phyloP scores from a whole-genome alignment of 2,797 vertebrate species.

The Hapalemur alaotrensis region DNA sequence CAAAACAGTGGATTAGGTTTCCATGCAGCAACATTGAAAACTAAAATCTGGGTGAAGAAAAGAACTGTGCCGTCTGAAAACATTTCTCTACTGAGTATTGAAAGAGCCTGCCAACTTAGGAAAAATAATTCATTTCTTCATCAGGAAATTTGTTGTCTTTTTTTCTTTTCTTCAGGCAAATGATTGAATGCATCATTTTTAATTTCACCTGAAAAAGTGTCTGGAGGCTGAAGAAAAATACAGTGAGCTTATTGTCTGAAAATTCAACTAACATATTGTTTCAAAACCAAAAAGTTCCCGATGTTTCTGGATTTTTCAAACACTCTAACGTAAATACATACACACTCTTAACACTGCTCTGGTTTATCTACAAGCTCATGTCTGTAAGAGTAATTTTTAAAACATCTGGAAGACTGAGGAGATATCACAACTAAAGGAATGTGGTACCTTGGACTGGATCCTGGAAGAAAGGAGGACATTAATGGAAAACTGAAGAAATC shows the following conservation, averaged over 20 bases:
- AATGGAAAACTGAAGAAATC: background rate
- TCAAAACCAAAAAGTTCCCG: constrained; percentile 23
- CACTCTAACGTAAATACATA: background rate
- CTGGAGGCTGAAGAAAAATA: background rate
- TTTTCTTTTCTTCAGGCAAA: background rate
- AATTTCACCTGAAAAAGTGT: constrained; percentile 15
- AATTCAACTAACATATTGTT: background rate
- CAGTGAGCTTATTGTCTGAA: background rate
- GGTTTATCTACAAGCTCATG: background rate
- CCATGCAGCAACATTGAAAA: accelerated
- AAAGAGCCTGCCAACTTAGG: background rate
- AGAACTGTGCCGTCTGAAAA: background rate
- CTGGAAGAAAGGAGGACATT: background rate
- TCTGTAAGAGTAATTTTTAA: background rate
- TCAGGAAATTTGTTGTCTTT: background rate
- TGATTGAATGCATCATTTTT: background rate
- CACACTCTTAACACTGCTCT: background rate
- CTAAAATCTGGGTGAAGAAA: background rate
- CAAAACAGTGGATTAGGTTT: background rate
- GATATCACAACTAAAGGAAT: background rate
- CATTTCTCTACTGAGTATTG: background rate
- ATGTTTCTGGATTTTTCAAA: background rate
- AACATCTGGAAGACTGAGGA: background rate
- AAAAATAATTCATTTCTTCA: background rate
- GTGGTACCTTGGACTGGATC: background rate